These are phyloP conservation scores for Dasyprocta punctata DNA, from an alignment of 2,113 vertebrate genomes.

Conservation along the genomic window DNA sequence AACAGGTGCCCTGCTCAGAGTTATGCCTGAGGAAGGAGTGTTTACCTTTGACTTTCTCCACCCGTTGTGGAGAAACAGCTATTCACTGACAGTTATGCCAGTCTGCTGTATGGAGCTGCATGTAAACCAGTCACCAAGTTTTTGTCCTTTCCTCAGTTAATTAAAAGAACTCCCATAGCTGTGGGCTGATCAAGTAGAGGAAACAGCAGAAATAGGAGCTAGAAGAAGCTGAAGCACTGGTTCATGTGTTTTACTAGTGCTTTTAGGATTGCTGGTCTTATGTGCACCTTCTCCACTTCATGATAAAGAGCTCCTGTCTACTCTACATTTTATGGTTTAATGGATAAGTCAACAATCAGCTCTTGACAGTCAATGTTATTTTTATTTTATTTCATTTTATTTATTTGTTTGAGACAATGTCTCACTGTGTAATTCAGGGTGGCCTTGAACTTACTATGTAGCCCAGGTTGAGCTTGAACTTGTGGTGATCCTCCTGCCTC, in stretches of 20 bases:
- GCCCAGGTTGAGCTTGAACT: no score
- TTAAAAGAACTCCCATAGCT: background rate
- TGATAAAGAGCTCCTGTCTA: background rate
- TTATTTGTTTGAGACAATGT: no score
- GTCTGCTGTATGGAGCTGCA: background rate
- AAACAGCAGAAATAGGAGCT: background rate
- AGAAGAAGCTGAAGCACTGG: background rate
- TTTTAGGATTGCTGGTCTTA: background rate
- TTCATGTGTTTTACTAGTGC: background rate
- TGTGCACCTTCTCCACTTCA: background rate
- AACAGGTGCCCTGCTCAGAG: background rate
- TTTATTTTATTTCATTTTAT: no score
- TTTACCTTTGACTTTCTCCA: background rate
- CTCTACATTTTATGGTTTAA: background rate
- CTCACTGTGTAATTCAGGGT: no score
- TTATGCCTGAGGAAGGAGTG: background rate
- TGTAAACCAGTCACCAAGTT: background rate
- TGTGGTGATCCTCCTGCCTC: no score
- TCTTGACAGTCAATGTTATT: background rate
- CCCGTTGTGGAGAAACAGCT: background rate
- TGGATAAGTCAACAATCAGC: background rate
- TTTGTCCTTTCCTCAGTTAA: background rate
- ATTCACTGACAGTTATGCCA: background rate
- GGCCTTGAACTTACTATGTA: no score
- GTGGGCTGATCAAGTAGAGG: background rate